Percentiles rank a stretch among this genome's conserved stretches.
These are phyloP conservation scores for Coranthus polyacanthus DNA, from an alignment of 2,797 vertebrate species.

Conservation along the genomic window DNA sequence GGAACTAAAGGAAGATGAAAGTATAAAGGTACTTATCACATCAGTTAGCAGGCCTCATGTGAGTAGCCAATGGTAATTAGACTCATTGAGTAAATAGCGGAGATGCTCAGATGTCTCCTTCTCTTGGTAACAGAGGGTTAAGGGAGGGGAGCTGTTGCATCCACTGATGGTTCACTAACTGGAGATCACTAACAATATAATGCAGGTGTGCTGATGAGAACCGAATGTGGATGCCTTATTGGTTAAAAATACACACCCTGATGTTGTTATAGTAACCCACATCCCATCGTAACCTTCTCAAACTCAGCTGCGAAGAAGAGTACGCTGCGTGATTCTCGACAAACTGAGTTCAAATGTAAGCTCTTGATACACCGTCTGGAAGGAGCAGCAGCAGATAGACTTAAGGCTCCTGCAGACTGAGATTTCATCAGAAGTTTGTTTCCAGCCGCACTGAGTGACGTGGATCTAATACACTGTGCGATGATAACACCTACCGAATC, in stretches of 20 bases:
- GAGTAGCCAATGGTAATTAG: slow-evolving; percentile 87
- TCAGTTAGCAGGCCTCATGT: slow-evolving; percentile 81
- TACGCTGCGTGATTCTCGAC: too few relatives aligned
- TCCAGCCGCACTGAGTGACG: too few relatives aligned
- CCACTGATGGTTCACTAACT: slow-evolving; percentile 43
- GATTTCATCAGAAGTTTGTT: too few relatives aligned
- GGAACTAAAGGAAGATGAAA: slow-evolving; percentile 84
- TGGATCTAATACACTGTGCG: too few relatives aligned
- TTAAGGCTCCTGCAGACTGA: too few relatives aligned
- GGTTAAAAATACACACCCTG: neutral
- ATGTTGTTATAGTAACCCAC: slow-evolving; percentile 22
- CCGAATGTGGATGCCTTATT: slow-evolving; percentile 1
- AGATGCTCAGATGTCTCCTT: slow-evolving; percentile 64
- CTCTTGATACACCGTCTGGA: too few relatives aligned
- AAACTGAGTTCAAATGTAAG: too few relatives aligned
- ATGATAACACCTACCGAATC: too few relatives aligned
- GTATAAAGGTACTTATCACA: slow-evolving; percentile 91
- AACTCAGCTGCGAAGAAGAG: too few relatives aligned
- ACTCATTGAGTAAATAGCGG: slow-evolving; percentile 80
- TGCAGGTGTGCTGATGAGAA: slow-evolving; percentile 27
- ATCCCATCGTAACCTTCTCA: neutral
- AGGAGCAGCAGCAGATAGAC: too few relatives aligned
- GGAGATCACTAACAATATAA: slow-evolving; percentile 25
- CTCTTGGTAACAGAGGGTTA: slow-evolving; percentile 53
- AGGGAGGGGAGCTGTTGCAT: slow-evolving; percentile 58